Base-by-base conservation (phyloP, 2,113 vertebrate genomes). In the Hucho hucho region DNA sequence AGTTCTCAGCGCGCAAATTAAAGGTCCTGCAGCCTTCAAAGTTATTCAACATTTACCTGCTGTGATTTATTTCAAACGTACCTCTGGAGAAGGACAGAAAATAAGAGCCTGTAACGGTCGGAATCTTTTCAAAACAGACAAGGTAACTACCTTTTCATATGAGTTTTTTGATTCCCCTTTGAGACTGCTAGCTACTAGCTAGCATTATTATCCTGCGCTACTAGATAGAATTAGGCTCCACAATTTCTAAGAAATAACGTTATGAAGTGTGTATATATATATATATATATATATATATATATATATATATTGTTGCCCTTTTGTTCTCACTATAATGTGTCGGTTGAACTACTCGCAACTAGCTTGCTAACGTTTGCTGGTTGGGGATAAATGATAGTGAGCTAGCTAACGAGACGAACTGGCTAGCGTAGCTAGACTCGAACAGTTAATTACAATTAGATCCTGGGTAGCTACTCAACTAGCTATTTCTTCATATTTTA, bases 1-100 rank as follows among this genome's bases (percentile, higher is more conserved):
- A 47, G 82, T 78, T 80, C 89, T 87, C 87, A 92, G 91, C 92
- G 93, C 91, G 92, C 90, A 90, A 93, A 92, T 92, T 83, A 75
- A 86, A 87, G 78, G 91, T 80, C 74, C 79, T 87, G 71, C 81
- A 43, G 71, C 81, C 80, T 84, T 70, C 71, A 86, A 86, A 79
- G 80, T 83, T 86, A 37, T 78, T 59, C 80, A 87, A 87, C 73
- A 18, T 59, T 53, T 69, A 59, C 26, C 77, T 77, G 67, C 84
- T 84, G 73, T 74, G 85, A 77, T 81, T 86, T 14, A 69, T 91
- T 90, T 88, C 26, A 89, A 89, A 61, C 84, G 28, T 18, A 71
- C 79, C 80, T 58, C 71, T 70, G 29, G 49, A 37, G 73, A 74
- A 24, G 59, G 70, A 76, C 53, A 64, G 65, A 58, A 16, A 47